Conservation (phyloP, 2,797 vertebrate genomes). For the Caiman crocodilus region DNA sequence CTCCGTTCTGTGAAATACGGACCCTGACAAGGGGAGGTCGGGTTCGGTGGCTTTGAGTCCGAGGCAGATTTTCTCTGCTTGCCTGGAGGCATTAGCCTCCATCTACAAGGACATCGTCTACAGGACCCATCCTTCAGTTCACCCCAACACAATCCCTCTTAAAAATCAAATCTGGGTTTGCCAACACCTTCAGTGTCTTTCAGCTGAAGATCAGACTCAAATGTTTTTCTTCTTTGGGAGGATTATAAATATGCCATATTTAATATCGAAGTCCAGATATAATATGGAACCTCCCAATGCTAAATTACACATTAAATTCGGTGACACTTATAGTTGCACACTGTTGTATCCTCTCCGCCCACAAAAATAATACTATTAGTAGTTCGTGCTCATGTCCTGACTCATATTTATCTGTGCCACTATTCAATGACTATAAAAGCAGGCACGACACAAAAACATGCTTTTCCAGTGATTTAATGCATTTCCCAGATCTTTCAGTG, state of each 20-base stretch:
- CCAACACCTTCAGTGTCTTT: neutral
- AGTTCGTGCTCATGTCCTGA: neutral
- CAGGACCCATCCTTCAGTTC: neutral
- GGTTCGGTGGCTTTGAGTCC: neutral
- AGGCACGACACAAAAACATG: neutral
- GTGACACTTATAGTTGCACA: neutral
- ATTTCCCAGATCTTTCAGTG: conserved; percentile 28
- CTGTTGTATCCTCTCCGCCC: neutral
- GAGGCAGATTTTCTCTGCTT: neutral
- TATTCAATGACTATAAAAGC: neutral
- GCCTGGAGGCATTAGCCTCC: neutral
- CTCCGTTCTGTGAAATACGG: neutral
- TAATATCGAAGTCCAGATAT: neutral
- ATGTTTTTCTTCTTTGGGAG: too few species aligned
- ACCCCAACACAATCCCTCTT: neutral
- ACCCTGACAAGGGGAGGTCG: neutral
- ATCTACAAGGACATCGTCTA: neutral
- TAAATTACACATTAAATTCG: neutral
- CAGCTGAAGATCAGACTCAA: neutral
- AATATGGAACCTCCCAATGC: neutral
- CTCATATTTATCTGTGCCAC: neutral
- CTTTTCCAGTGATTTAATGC: neutral
- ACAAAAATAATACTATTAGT: neutral
- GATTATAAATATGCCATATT: neutral
- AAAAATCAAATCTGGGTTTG: neutral